Base-by-base conservation (phyloP, 92 coral and sea anemone species). In the Phenganax marumi region DNA sequence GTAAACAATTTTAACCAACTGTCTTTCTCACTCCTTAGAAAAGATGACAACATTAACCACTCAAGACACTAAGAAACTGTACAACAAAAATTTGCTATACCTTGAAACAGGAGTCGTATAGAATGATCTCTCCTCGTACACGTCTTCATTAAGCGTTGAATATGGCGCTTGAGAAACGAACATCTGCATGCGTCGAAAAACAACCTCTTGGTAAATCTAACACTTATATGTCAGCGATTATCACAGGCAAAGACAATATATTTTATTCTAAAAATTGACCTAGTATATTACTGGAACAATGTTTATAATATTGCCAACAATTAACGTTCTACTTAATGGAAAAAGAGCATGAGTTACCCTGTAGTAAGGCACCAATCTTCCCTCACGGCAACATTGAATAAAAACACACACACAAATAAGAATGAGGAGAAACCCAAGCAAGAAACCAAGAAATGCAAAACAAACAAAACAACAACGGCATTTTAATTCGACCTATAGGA, bases 381-480 rank as follows among this genome's bases (percentile, higher is more conserved):
- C 98, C 70, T 82, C 92, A 68, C 90, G 91, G 75, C 98, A 95
- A 61, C 96, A 95, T 81, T 95, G 92, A 62, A 92, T 81, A 63
- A 96, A 74, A 11, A 90, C 84, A 54, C 85, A n/a, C 11, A 96
- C 86, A 69, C 85, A 69, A 13, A 96, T 66, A 22, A 81, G 84
- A 43, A 91, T 97, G 47, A 89, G 69, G 26, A 88, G 84, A 61
- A 84, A 79, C 52, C 99, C 97, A 60, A 89, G 7, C 71, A 92
- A 68, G 25, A 96, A 82, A 55, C 99, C 99, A 46, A 96, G 87
- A n/a, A 96, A 68, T 57, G 91, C 92, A 46, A 97, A 97, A 72
- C 92, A 91, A 16, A 97, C 99, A 39, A 96, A 90, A 79, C 68
- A 96, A 10, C 96, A 33, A 33, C 43, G 2, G 43, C 43, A 33